Evolutionary conservation across 2,113 vertebrate species (phyloP).

Genomic region (Labrus mixtus): DNA sequence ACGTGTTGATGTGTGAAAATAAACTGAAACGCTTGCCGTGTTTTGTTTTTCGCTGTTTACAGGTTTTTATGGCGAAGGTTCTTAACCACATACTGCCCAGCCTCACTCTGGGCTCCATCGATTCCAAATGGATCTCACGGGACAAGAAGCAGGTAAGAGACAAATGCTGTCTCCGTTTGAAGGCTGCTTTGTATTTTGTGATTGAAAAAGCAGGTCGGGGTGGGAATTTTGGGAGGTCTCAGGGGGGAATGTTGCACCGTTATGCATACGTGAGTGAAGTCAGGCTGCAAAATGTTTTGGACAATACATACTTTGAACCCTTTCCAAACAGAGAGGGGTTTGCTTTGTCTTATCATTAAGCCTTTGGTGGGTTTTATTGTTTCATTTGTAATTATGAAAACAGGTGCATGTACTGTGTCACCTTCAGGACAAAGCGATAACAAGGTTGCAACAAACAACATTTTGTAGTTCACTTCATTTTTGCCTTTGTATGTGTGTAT

Average conservation of each 20-base stretch:
- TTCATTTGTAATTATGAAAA: constrained; percentile 12
- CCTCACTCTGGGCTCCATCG: constrained; percentile 88
- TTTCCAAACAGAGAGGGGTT: not conserved
- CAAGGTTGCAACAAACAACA: not conserved
- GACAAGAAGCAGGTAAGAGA: constrained; percentile 91
- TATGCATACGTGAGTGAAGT: not conserved
- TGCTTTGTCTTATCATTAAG: no score
- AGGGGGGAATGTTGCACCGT: not conserved
- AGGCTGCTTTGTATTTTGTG: constrained; percentile 15
- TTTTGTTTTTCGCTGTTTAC: constrained; percentile 43
- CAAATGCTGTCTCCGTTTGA: not conserved
- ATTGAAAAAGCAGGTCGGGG: constrained; percentile 6
- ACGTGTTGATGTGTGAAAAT: constrained; percentile 38
- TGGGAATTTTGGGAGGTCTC: constrained; percentile 7
- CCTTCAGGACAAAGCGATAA: not conserved
- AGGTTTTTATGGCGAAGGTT: constrained; percentile 93
- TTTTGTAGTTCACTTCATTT: not conserved
- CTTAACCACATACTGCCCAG: constrained; percentile 92
- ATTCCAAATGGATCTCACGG: constrained; percentile 89
- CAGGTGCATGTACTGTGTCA: constrained; percentile 9
- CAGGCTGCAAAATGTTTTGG: not conserved
- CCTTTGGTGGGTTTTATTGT: not conserved
- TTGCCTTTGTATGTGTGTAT: not conserved
- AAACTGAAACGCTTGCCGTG: not conserved
- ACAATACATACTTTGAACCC: not conserved